phyloP scores from a whole-genome alignment of 2,888 invertebrate genomes.

The Adineta ricciae region DNA sequence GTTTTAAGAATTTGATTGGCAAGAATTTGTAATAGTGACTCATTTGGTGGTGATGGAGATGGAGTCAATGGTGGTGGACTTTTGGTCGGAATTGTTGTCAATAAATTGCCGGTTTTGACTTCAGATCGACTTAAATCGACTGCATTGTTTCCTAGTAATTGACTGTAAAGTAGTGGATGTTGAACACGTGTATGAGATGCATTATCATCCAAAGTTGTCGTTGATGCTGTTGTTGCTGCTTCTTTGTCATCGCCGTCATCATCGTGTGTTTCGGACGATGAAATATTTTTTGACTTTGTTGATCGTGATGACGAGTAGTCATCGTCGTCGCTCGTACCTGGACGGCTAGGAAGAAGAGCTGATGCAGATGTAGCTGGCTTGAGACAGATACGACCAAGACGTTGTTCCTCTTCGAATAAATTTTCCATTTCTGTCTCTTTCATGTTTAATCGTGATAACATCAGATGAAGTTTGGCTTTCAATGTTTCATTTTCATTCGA shows the following conservation, averaged over 20 bases:
- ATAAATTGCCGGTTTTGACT: constrained; percentile 9
- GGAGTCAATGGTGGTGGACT: constrained; percentile 19
- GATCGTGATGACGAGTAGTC: not conserved
- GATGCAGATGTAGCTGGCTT: constrained; percentile 17
- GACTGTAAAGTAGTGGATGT: not conserved
- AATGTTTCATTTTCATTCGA: constrained; percentile 28
- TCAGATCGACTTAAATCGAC: not conserved
- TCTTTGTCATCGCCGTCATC: too few relatives aligned
- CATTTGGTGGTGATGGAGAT: constrained; percentile 13
- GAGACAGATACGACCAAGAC: not conserved
- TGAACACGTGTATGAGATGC: not conserved
- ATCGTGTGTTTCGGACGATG: not conserved
- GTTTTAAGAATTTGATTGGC: constrained; percentile 11
- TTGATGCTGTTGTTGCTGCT: not conserved
- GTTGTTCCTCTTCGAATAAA: constrained; percentile 32
- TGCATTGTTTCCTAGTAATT: not conserved
- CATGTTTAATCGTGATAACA: constrained; percentile 26
- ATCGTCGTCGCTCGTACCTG: constrained; percentile 2
- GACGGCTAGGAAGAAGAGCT: not conserved
- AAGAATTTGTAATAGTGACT: constrained; percentile 18
- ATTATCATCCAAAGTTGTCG: not conserved
- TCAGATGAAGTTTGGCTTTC: constrained; percentile 25
- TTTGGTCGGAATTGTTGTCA: not conserved
- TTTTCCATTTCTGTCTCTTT: constrained; percentile 27
- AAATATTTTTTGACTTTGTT: not conserved